Conservation (phyloP, 2,888 invertebrate genomes). For the Agelastica alni region DNA sequence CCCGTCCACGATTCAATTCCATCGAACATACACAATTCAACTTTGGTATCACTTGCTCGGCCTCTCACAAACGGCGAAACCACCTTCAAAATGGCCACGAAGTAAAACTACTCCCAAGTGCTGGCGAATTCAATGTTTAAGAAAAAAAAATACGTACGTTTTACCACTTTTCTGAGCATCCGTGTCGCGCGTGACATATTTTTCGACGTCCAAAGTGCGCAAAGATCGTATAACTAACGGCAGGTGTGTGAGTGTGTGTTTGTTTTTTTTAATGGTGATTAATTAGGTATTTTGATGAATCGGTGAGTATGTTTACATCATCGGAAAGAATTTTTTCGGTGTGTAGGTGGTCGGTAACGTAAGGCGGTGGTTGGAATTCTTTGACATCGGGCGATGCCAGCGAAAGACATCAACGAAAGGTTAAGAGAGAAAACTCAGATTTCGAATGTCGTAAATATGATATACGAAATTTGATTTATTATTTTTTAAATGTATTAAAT, state of each 20-base stretch:
- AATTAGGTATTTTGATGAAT: slow-evolving; percentile 10
- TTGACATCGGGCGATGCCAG: background rate
- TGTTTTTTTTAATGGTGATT: too few species aligned
- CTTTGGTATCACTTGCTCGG: slow-evolving; percentile 1
- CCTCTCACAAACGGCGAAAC: background rate
- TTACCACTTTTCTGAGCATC: background rate
- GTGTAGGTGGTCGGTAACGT: slow-evolving; percentile 2
- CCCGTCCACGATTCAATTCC: slow-evolving; percentile 10
- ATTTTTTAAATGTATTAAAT: too few species aligned
- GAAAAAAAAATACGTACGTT: slow-evolving; percentile 1
- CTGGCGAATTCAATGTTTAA: slow-evolving; percentile 3
- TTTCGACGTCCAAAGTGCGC: background rate
- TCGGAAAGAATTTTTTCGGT: background rate
- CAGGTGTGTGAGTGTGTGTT: too few species aligned
- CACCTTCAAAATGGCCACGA: slow-evolving; percentile 12
- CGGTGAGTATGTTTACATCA: slow-evolving; percentile 20
- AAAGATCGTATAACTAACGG: slow-evolving; percentile 8
- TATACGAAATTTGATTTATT: too few species aligned
- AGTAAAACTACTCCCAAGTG: slow-evolving; percentile 3
- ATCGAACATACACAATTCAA: slow-evolving; percentile 12
- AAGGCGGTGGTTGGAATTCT: slow-evolving; percentile 1
- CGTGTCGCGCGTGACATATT: background rate
- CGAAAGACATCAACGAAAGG: background rate
- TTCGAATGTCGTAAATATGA: too few species aligned
- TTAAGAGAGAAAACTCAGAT: slow-evolving; percentile 6